Evolutionary conservation across 2,797 vertebrate species (phyloP).

Genomic region (Threskiornis aethiopicus): DNA sequence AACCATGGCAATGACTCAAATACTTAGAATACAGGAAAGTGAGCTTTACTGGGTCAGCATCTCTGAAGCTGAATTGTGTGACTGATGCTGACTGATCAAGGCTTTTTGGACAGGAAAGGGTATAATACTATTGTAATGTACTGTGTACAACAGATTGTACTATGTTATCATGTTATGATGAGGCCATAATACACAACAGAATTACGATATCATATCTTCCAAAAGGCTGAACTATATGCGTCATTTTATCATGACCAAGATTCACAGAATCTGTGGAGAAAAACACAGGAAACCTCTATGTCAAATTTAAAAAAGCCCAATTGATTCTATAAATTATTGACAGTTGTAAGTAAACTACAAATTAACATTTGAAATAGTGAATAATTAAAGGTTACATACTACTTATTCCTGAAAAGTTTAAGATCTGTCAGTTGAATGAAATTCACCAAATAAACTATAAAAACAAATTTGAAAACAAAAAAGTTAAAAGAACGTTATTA

Average conservation of each 20-base stretch:
- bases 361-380: background rate
- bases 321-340: background rate
- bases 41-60: background rate
- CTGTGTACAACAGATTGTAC: background rate
- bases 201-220: background rate
- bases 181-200: background rate
- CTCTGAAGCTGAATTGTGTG: background rate
- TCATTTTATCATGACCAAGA: background rate
- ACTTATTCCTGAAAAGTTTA: background rate
- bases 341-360: background rate
- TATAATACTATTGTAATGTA: background rate
- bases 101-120: background rate
- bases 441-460: background rate
- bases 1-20: background rate
- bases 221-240: background rate
- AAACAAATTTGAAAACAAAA: background rate
- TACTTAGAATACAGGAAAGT: background rate
- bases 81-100: background rate
- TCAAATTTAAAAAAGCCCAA: background rate
- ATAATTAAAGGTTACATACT: background rate
- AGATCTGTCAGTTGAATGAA: background rate
- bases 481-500: background rate
- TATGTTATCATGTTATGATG: background rate
- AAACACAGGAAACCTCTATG: background rate
- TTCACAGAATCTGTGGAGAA: background rate